phyloP scores from a whole-genome alignment of 1,140 invertebrate species.

The Dryas iulia region DNA sequence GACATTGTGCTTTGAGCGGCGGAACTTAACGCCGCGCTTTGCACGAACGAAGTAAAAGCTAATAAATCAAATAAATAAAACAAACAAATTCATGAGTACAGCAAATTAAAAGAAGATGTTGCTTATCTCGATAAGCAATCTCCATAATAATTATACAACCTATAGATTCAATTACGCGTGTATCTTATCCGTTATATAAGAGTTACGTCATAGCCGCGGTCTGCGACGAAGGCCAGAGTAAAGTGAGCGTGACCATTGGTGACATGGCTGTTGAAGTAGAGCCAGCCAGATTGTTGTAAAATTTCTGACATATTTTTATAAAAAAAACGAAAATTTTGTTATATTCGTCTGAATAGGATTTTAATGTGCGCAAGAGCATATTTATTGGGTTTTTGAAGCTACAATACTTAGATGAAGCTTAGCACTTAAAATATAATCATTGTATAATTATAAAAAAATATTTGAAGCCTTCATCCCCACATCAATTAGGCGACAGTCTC shows the following conservation, averaged over 20 bases:
- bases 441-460: no score
- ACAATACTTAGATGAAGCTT: no score
- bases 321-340: neutral
- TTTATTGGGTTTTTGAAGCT: no score
- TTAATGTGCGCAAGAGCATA: no score
- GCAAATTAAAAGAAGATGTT: neutral
- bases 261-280: slow-evolving; percentile 16
- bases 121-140: neutral
- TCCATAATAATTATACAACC: neutral
- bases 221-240: slow-evolving; percentile 25
- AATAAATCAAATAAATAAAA: no score
- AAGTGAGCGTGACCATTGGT: slow-evolving; percentile 24
- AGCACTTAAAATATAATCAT: no score
- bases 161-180: slow-evolving; percentile 18
- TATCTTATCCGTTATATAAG: slow-evolving; percentile 33
- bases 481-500: no score
- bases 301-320: neutral
- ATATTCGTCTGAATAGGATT: neutral
- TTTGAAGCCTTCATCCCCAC: no score
- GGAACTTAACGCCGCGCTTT: no score
- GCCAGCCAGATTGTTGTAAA: neutral
- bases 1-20: no score
- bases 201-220: slow-evolving; percentile 26
- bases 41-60: no score
- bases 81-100: no score